A percentile compares a stretch with the other conserved stretches of the same genome.
phyloP scores from a whole-genome alignment of 1,140 invertebrate genomes.

The Pantala flavescens region DNA sequence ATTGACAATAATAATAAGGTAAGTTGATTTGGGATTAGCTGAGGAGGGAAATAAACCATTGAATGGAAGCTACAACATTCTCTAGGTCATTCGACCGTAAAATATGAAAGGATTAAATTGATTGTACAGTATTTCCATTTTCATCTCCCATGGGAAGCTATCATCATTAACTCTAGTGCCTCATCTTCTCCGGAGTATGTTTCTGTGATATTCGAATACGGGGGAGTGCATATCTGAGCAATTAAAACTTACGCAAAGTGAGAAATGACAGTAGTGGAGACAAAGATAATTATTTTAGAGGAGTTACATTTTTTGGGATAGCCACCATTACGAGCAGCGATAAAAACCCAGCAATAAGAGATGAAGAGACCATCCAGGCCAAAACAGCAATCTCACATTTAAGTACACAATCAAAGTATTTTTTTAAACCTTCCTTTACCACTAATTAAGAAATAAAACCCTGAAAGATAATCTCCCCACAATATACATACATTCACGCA shows the following conservation, averaged over 20 bases:
- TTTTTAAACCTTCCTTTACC: background rate
- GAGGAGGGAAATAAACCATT: too few species aligned
- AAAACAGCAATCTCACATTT: slow-evolving; percentile 7
- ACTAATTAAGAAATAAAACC: slow-evolving; percentile 10
- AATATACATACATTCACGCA: background rate
- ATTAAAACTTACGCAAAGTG: slow-evolving; percentile 1
- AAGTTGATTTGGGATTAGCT: too few species aligned
- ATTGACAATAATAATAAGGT: too few species aligned
- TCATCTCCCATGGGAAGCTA: background rate
- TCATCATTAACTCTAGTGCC: background rate
- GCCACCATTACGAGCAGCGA: background rate
- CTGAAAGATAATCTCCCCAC: slow-evolving; percentile 1
- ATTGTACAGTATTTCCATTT: background rate
- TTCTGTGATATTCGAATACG: background rate
- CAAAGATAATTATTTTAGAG: background rate
- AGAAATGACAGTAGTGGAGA: slow-evolving; percentile 5
- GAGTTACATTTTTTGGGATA: background rate
- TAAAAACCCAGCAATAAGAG: slow-evolving; percentile 8
- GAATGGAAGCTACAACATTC: background rate
- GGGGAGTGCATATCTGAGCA: background rate
- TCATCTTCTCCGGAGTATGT: background rate
- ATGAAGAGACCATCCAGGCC: background rate
- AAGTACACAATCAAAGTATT: slow-evolving; percentile 8
- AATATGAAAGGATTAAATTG: background rate
- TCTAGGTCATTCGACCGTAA: background rate